phyloP scores from a whole-genome alignment of 2,888 invertebrate genomes.

The Germaria angustata region DNA sequence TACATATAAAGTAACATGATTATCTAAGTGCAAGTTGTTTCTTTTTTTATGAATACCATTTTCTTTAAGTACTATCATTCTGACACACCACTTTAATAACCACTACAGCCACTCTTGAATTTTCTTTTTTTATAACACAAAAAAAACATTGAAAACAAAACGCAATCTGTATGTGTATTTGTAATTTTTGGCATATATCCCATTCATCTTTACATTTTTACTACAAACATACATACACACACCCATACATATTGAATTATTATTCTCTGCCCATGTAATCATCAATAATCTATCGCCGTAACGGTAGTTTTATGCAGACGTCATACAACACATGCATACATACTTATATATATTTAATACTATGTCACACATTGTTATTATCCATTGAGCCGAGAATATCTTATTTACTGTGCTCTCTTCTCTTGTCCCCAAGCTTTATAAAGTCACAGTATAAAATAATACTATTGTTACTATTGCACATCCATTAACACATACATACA shows the following conservation, averaged over 20 bases:
- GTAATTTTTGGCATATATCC: constrained; percentile 45
- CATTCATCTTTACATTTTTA: constrained; percentile 30
- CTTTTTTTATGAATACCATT: background rate
- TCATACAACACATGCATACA: background rate
- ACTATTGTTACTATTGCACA: constrained; percentile 19
- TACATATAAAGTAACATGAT: background rate
- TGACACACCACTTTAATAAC: background rate
- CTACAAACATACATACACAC: background rate
- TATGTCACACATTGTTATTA: constrained; percentile 9
- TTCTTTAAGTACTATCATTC: background rate
- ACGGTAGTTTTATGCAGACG: constrained; percentile 18
- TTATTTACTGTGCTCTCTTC: background rate
- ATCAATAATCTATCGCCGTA: constrained; percentile 40
- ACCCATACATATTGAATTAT: background rate
- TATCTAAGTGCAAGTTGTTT: constrained; percentile 30
- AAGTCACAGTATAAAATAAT: constrained; percentile 30
- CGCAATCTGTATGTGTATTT: constrained; percentile 12
- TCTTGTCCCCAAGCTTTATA: background rate
- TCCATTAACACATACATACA: too few relatives aligned
- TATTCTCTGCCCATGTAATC: constrained; percentile 22
- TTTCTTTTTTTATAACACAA: background rate
- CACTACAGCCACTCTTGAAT: background rate
- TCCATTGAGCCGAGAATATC: constrained; percentile 19
- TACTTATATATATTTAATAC: background rate
- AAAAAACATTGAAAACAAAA: constrained; percentile 4